Percentiles rank a stretch among this genome's conserved stretches.
These are phyloP conservation scores for Eurypyga helias DNA, from an alignment of 2,113 vertebrate genomes.

Conservation along the genomic window DNA sequence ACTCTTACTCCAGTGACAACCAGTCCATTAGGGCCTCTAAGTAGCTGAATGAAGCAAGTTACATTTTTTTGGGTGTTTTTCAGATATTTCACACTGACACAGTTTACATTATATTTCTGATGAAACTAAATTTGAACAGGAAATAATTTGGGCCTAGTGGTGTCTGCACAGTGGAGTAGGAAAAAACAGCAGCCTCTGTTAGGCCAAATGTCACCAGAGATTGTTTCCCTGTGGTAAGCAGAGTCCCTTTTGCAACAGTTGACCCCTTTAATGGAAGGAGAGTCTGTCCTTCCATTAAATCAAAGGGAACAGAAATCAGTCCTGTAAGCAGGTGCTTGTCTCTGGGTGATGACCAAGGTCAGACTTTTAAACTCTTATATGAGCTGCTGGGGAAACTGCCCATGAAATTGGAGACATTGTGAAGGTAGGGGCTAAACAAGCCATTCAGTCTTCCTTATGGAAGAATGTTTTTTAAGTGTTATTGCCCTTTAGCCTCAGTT, in stretches of 20 bases:
- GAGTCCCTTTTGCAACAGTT: background rate
- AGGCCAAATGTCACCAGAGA: background rate
- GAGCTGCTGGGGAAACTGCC: conserved; percentile 9
- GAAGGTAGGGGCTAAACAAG: background rate
- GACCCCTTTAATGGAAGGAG: background rate
- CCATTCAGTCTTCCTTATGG: background rate
- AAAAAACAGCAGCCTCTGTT: background rate
- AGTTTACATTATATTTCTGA: background rate
- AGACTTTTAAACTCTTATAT: background rate
- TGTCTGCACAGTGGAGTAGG: background rate
- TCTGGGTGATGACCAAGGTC: conserved; percentile 18
- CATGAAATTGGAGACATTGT: background rate
- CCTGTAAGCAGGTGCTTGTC: conserved; percentile 10
- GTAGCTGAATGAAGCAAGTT: background rate
- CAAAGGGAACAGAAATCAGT: conserved; percentile 4
- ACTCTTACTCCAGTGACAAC: background rate
- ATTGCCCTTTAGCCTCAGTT: background rate
- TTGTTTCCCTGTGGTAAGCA: background rate
- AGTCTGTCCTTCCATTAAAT: conserved; percentile 23
- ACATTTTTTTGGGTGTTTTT: background rate
- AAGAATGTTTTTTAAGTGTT: background rate
- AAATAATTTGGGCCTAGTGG: background rate
- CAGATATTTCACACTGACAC: background rate
- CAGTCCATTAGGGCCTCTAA: background rate
- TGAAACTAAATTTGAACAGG: background rate